These are phyloP conservation scores for Ctenicera cuprea DNA, from an alignment of 2,888 invertebrate species.

Conservation along the genomic window DNA sequence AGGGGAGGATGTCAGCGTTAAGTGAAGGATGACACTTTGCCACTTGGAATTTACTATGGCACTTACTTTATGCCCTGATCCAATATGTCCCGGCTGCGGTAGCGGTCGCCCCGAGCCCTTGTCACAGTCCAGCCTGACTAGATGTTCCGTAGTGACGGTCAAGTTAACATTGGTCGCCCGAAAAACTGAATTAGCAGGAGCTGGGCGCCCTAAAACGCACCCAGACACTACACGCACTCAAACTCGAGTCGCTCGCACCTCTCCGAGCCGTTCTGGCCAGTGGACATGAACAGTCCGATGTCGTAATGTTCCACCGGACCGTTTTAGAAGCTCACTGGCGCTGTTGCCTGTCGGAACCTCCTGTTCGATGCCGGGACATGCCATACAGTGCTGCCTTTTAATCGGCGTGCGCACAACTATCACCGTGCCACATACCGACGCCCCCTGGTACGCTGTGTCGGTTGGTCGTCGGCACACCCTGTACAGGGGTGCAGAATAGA, in stretches of 20 bases:
- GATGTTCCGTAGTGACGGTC: slow-evolving; percentile 70
- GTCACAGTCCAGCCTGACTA: slow-evolving; percentile 69
- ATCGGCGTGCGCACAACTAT: slow-evolving; percentile 55
- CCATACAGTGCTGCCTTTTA: slow-evolving; percentile 56
- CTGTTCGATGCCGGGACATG: slow-evolving; percentile 59
- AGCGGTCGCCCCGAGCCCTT: slow-evolving; percentile 71
- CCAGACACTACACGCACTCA: slow-evolving; percentile 71
- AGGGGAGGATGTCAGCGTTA: slow-evolving; percentile 15
- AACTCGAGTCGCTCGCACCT: slow-evolving; percentile 69
- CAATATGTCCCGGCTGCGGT: slow-evolving; percentile 72
- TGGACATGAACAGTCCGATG: slow-evolving; percentile 67
- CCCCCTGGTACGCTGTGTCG: slow-evolving; percentile 51
- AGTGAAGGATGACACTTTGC: slow-evolving; percentile 29
- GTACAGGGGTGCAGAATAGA: slow-evolving; percentile 22
- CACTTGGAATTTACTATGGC: slow-evolving; percentile 36
- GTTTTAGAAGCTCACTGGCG: slow-evolving; percentile 57
- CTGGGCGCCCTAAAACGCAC: slow-evolving; percentile 69
- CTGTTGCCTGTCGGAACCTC: slow-evolving; percentile 55
- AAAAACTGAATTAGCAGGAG: slow-evolving; percentile 66
- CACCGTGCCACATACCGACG: slow-evolving; percentile 51
- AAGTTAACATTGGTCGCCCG: slow-evolving; percentile 71
- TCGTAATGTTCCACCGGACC: slow-evolving; percentile 63
- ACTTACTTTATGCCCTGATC: slow-evolving; percentile 72
- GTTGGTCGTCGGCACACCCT: slow-evolving; percentile 43
- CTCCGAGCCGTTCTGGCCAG: slow-evolving; percentile 70